Base-by-base conservation (phyloP, 2,888 invertebrate genomes). In the Schizaphis graminum region DNA sequence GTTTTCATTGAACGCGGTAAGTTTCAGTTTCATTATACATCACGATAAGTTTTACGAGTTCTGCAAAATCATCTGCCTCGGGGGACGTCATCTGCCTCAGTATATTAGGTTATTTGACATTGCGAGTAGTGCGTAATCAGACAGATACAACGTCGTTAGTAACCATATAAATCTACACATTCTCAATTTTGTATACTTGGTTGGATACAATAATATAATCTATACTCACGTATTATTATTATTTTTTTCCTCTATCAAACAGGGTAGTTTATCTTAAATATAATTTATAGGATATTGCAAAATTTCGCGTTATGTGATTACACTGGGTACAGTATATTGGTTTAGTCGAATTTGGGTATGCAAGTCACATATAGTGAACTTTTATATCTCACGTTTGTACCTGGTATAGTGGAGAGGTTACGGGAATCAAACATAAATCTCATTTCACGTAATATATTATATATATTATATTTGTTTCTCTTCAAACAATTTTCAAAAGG, bases 31-130 rank as follows among this genome's bases (percentile, higher is more conserved):
- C 67, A 49, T 91, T 77, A 35, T 77, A 35, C 26, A 24, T 35
- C 91, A 49, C 26, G n/a, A 67, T n/a, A 91, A 77, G 47, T 91
- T 53, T 77, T 91, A 91, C 49, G 35, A 77, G 77, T 49, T 35
- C n/a, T 91, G 49, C 35, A 67, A 35, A 77, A 91, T 35, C 44
- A 49, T n/a, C 35, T n/a, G 44, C 67, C 57, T 35, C 44, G 41
- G 26, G 90, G 90, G 49, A 77, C 24, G 24, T 57, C 85, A 44
- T 41, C 41, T 41, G 41, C 28, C 8, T 49, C 87, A 13, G 49
- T 53, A 88, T 35, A 53, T 85, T 85, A 85, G 44, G 88, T 3
- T 44, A 44, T 44, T 89, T 47, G 89, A 89, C 61, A 44, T 61
- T n/a, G 61, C 41, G 2, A 61, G 28, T 13, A 44, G 21, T 21